Percentiles rank a stretch among this genome's conserved stretches.
phyloP scores from a whole-genome alignment of 2,113 vertebrate species.

The Misgurnus mizolepis region DNA sequence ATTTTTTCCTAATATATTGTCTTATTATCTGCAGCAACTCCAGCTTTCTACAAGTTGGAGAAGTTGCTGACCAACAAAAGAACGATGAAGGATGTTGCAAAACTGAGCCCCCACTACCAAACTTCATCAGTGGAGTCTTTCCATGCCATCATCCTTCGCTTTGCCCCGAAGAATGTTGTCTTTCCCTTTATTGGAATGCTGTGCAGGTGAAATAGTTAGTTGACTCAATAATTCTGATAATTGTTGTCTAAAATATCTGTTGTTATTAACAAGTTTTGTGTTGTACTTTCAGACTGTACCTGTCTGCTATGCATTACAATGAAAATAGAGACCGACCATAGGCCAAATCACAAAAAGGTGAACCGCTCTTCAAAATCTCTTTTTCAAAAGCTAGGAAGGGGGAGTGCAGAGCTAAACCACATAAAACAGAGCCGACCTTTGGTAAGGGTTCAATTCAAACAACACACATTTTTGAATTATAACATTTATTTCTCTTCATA shows the following conservation, averaged over 20 bases:
- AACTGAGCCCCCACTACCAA: background rate
- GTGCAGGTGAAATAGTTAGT: slow-evolving; percentile 3
- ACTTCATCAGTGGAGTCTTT: background rate
- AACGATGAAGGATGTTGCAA: background rate
- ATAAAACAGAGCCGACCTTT: no score
- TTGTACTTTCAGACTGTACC: no score
- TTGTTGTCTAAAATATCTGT: background rate
- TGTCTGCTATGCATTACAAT: no score
- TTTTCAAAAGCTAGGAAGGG: no score
- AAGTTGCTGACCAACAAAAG: background rate
- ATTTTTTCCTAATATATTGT: background rate
- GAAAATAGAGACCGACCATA: no score
- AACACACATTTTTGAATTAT: no score
- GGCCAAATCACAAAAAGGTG: no score
- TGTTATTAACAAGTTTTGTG: no score
- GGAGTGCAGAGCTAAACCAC: no score
- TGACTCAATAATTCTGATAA: background rate
- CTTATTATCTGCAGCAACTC: background rate
- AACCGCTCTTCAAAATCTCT: no score
- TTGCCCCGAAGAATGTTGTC: slow-evolving; percentile 8
- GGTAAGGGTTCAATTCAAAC: no score
- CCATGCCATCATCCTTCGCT: background rate
- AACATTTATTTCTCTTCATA: no score
- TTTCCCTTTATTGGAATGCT: slow-evolving; percentile 14
- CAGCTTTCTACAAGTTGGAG: background rate